These are phyloP conservation scores for Babylonia areolata DNA, from an alignment of 1,140 invertebrate genomes.

Conservation along the genomic window DNA sequence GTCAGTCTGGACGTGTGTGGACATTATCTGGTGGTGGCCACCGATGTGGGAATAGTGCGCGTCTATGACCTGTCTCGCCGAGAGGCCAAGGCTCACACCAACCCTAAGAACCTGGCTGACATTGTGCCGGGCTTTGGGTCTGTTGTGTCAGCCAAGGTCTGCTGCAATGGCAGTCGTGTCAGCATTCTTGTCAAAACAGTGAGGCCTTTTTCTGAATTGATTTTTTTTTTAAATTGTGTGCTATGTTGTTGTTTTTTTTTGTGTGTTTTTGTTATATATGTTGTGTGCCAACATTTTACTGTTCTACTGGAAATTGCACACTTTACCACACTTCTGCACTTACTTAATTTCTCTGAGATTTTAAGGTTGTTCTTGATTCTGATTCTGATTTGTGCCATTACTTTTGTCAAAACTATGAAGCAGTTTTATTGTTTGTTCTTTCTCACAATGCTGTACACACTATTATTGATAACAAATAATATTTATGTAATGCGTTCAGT, in stretches of 20 bases:
- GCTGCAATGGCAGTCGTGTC: constrained; percentile 89
- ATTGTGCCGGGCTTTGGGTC: constrained; percentile 88
- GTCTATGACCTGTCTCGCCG: constrained; percentile 90
- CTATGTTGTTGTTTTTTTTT: not conserved
- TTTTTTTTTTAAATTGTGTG: not conserved
- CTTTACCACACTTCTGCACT: no score
- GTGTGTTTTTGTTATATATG: no score
- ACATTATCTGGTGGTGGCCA: constrained; percentile 88
- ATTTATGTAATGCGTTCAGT: no score
- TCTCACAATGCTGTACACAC: no score
- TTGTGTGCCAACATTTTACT: no score
- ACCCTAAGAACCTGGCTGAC: constrained; percentile 80
- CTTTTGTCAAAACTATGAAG: no score
- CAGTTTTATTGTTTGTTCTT: no score
- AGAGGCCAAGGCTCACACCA: constrained; percentile 79
- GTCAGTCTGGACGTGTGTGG: constrained; percentile 89
- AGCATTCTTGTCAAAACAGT: constrained; percentile 89
- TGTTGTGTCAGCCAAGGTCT: constrained; percentile 90
- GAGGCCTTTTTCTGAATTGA: constrained; percentile 50
- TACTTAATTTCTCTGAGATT: no score
- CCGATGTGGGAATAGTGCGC: constrained; percentile 90
- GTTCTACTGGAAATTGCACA: no score
- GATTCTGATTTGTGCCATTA: no score
- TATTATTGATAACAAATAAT: no score
- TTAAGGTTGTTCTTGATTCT: no score